Percentiles rank a stretch among this genome's conserved stretches.
Evolutionary conservation across 1,140 invertebrate genomes (phyloP).

Genomic region (Eciton burchellii): DNA sequence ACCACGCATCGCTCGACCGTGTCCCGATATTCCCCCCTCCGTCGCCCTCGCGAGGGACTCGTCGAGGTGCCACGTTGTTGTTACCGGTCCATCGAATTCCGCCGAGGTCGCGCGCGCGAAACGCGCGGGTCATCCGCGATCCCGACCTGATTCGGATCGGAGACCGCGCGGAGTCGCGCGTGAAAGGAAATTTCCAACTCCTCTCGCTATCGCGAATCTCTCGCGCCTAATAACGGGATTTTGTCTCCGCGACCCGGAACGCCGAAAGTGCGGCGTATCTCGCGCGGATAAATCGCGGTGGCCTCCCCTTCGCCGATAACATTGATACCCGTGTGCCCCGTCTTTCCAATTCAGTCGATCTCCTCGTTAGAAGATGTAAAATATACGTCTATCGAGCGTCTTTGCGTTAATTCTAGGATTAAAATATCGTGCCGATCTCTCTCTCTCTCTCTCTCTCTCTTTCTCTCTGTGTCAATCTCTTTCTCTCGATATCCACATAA

Average conservation of each 20-base stretch:
- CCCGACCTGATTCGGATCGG: neutral
- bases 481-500: neutral
- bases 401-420: slow-evolving; percentile 13
- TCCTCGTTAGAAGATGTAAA: slow-evolving; percentile 56
- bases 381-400: slow-evolving; percentile 29
- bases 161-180: slow-evolving; percentile 3
- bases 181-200: neutral
- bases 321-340: slow-evolving; percentile 23
- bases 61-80: neutral
- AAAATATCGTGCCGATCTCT: neutral
- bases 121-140: slow-evolving; percentile 13
- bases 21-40: neutral
- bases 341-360: slow-evolving; percentile 53
- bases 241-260: slow-evolving; percentile 14
- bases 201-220: neutral
- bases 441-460: neutral
- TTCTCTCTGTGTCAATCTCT: neutral
- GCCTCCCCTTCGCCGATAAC: neutral
- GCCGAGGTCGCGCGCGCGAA: slow-evolving; percentile 12
- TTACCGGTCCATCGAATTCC: slow-evolving; percentile 10
- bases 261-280: slow-evolving; percentile 5
- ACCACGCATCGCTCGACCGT: slow-evolving; percentile 37
- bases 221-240: slow-evolving; percentile 24
- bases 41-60: neutral
- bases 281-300: slow-evolving; percentile 11